phyloP scores from a whole-genome alignment of 2,888 invertebrate genomes.

The Taenaris catops region DNA sequence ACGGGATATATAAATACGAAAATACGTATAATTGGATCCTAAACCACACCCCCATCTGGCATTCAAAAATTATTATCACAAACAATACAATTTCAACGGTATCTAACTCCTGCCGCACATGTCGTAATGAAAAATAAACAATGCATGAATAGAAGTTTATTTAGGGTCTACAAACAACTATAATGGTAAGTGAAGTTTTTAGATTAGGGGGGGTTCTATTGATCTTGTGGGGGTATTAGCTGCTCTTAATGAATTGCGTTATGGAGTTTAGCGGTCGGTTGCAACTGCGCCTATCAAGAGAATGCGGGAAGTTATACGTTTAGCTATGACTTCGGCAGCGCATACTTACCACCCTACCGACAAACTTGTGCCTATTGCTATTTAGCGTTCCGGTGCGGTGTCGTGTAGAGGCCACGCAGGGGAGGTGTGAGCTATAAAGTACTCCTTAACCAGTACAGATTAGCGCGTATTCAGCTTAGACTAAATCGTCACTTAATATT shows the following conservation, averaged over 20 bases:
- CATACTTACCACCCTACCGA: no score
- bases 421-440: no score
- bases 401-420: no score
- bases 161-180: conserved; percentile 13
- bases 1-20: no score
- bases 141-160: conserved; percentile 23
- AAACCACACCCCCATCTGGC: conserved; percentile 27
- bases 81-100: conserved; percentile 27
- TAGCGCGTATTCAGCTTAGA: no score
- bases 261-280: conserved; percentile 8
- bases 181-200: conserved; percentile 9
- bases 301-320: no score
- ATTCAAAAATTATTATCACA: conserved; percentile 28
- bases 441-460: no score
- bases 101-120: conserved; percentile 29
- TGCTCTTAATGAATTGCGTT: conserved; percentile 15
- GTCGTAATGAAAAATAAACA: conserved; percentile 35
- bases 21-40: conserved; percentile 10
- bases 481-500: no score
- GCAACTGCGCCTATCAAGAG: no score
- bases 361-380: no score
- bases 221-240: conserved; percentile 19
- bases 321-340: no score
- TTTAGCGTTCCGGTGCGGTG: no score
- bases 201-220: conserved; percentile 10